These are phyloP conservation scores for Pyrgus malvae DNA, from an alignment of 2,888 invertebrate species.

Conservation along the genomic window DNA sequence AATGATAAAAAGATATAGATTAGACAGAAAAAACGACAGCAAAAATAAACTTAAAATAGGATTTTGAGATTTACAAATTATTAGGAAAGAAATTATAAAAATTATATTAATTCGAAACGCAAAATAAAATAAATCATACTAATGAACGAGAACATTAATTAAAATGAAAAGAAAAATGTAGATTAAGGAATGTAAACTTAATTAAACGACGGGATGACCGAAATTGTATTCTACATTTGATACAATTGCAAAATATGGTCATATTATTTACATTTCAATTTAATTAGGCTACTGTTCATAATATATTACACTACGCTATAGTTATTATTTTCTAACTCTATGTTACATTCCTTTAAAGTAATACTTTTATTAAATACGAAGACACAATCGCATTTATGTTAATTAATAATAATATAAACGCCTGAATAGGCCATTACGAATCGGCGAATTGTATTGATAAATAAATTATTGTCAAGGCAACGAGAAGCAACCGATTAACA, in stretches of 20 bases:
- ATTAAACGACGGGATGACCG: slow-evolving; percentile 1
- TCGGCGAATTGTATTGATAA: slow-evolving; percentile 39
- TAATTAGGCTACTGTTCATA: slow-evolving; percentile 21
- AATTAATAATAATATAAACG: slow-evolving; percentile 14
- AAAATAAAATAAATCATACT: not conserved
- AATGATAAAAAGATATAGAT: not conserved
- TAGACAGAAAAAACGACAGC: not conserved
- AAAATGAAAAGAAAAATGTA: slow-evolving; percentile 6
- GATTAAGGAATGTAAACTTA: slow-evolving; percentile 26
- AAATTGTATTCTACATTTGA: slow-evolving; percentile 26
- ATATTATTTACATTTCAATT: slow-evolving; percentile 19
- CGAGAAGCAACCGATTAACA: slow-evolving; percentile 37
- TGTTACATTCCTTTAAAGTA: slow-evolving; percentile 51
- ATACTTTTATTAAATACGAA: slow-evolving; percentile 73
- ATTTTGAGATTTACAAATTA: no score
- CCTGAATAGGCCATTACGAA: slow-evolving; percentile 6
- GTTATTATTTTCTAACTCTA: slow-evolving; percentile 31
- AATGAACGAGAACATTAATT: not conserved
- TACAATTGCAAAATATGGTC: slow-evolving; percentile 27
- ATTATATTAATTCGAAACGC: not conserved
- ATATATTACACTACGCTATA: slow-evolving; percentile 28
- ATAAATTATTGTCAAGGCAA: slow-evolving; percentile 53
- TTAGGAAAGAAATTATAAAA: not conserved
- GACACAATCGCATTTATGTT: slow-evolving; percentile 32
- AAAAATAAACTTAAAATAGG: not conserved